A percentile compares a stretch with the other conserved stretches of the same genome.
phyloP scores from a whole-genome alignment of 2,113 vertebrate species.

The Platycercus adscitus region DNA sequence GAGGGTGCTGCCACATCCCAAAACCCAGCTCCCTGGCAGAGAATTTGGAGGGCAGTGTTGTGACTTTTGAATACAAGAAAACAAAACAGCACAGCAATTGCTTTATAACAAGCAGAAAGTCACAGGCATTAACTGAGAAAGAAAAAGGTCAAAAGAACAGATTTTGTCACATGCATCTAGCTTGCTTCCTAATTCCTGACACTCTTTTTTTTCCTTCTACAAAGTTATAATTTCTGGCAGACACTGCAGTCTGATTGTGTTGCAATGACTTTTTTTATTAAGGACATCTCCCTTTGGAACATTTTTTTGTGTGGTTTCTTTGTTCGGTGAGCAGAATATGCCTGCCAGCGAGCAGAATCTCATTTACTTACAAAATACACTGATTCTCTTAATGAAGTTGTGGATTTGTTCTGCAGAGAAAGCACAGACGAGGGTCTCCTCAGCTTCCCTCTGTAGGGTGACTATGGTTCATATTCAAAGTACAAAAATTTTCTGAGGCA shows the following conservation, averaged over 20 bases:
- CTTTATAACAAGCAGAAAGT: neutral
- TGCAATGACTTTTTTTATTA: constrained; percentile 30
- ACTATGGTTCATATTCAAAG: constrained; percentile 46
- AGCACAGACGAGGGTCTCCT: neutral
- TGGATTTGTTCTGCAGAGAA: constrained; percentile 39
- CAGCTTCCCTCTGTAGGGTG: neutral
- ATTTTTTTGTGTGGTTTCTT: constrained; percentile 56
- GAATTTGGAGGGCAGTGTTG: neutral
- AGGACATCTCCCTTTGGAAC: constrained; percentile 51
- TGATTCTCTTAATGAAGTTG: constrained; percentile 65
- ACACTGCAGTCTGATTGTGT: neutral
- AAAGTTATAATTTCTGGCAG: neutral
- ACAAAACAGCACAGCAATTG: neutral
- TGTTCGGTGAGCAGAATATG: constrained; percentile 22
- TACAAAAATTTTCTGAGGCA: constrained; percentile 27
- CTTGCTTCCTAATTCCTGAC: neutral
- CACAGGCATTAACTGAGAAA: neutral
- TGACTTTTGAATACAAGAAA: neutral
- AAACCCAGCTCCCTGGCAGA: neutral
- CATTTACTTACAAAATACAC: constrained; percentile 53
- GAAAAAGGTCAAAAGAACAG: neutral
- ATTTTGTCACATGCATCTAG: neutral
- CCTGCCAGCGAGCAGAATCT: constrained; percentile 39
- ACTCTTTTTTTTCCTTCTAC: neutral
- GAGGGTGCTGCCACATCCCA: neutral